Conservation (phyloP, 1,140 invertebrate species). For the Microplitis demolitor region DNA sequence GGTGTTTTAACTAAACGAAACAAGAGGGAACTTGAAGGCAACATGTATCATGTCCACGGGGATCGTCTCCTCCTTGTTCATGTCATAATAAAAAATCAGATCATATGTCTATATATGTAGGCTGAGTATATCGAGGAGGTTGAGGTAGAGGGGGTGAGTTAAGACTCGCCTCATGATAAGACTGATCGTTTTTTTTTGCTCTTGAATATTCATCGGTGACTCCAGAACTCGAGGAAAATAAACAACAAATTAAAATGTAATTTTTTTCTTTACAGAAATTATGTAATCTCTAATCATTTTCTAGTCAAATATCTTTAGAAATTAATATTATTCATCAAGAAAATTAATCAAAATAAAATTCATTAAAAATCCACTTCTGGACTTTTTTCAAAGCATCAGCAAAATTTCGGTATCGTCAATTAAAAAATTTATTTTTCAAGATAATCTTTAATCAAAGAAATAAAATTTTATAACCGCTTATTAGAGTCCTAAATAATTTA, state of each 20-base stretch:
- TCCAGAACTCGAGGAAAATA: neutral
- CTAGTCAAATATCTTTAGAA: too few species aligned
- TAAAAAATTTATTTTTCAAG: too few species aligned
- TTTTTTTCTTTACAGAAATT: too few species aligned
- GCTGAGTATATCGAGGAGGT: neutral
- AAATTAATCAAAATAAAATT: neutral
- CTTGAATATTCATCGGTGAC: constrained; percentile 11
- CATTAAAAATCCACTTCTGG: neutral
- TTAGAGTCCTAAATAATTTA: too few species aligned
- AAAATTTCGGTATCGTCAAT: too few species aligned
- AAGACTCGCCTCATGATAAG: neutral
- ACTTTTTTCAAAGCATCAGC: too few species aligned
- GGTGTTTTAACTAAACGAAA: neutral
- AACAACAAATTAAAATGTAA: too few species aligned
- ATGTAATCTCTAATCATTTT: too few species aligned
- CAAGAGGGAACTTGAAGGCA: neutral
- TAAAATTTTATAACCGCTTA: too few species aligned
- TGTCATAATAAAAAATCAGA: constrained; percentile 15
- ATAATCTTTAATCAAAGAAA: too few species aligned
- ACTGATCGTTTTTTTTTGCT: neutral
- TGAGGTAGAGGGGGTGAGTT: neutral
- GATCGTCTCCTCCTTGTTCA: neutral
- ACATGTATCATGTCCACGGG: constrained; percentile 1
- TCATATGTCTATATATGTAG: neutral
- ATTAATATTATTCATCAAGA: too few species aligned